These are phyloP conservation scores for Chelmon rostratus DNA, from an alignment of 2,797 vertebrate species.

Conservation along the genomic window DNA sequence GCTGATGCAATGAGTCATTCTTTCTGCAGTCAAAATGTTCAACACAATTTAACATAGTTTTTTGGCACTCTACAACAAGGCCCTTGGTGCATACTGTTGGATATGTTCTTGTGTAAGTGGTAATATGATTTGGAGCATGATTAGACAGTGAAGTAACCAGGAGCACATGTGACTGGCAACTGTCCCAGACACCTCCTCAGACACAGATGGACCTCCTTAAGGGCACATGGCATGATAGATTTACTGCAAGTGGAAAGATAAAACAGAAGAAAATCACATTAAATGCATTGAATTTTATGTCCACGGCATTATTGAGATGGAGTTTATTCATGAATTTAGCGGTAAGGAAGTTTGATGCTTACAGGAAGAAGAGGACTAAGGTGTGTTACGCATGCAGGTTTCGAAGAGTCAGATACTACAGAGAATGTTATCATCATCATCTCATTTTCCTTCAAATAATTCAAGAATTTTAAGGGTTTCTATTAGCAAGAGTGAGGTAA, in stretches of 20 bases:
- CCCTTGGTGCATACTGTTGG: constrained; percentile 58
- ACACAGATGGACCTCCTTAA: constrained; percentile 47
- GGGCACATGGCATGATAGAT: constrained; percentile 70
- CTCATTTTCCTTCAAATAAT: not conserved
- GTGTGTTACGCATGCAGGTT: constrained; percentile 35
- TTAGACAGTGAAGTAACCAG: constrained; percentile 41
- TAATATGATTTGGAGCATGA: constrained; percentile 34
- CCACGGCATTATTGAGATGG: constrained; percentile 7
- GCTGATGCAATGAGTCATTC: constrained; percentile 21
- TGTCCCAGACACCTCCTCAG: constrained; percentile 27
- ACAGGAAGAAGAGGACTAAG: constrained; percentile 4
- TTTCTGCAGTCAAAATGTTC: constrained; percentile 42
- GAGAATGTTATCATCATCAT: not conserved
- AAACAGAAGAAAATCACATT: constrained; percentile 46
- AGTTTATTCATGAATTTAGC: not conserved
- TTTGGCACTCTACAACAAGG: constrained; percentile 70
- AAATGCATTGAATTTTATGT: constrained; percentile 35
- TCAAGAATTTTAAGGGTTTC: not conserved
- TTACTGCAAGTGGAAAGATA: constrained; percentile 80
- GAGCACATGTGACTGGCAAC: constrained; percentile 38
- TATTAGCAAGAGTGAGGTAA: not conserved
- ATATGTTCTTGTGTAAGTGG: constrained; percentile 35
- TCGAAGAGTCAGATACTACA: not conserved
- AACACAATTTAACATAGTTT: constrained; percentile 18
- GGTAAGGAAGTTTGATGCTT: not conserved